These are phyloP conservation scores for Pelochelys cantorii DNA, from an alignment of 2,797 vertebrate genomes.

Conservation along the genomic window DNA sequence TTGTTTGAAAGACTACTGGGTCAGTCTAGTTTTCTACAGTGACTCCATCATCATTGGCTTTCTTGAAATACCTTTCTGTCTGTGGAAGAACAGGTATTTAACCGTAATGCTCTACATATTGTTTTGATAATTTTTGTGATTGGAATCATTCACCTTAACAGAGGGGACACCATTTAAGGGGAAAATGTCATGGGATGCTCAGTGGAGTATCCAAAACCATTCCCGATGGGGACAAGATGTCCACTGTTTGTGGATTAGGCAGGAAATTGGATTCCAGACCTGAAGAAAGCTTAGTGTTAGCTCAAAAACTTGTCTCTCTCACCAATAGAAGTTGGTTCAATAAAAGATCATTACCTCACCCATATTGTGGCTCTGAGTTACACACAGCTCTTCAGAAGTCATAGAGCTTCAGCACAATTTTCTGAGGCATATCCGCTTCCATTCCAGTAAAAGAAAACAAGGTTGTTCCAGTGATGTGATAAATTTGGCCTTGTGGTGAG, in stretches of 20 bases:
- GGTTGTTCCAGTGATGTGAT: neutral
- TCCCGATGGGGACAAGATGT: neutral
- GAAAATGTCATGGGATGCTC: neutral
- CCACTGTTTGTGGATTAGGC: neutral
- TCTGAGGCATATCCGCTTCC: neutral
- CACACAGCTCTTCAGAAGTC: neutral
- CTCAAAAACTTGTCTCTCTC: neutral
- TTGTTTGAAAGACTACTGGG: neutral
- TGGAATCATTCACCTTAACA: fast-evolving
- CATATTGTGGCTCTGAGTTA: neutral
- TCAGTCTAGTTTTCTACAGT: neutral
- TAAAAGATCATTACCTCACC: neutral
- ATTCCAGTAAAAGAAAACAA: neutral
- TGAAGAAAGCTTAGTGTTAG: neutral
- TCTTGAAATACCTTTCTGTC: neutral
- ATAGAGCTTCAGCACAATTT: neutral
- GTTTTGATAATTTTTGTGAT: neutral
- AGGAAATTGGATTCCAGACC: neutral
- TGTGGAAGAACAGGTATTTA: neutral
- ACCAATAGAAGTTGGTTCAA: neutral
- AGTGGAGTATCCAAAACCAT: fast-evolving
- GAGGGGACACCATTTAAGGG: neutral
- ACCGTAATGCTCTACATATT: neutral
- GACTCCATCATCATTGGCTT: neutral
- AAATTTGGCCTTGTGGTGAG: neutral